Evolutionary conservation across 2,888 invertebrate species (phyloP).

Genomic region (Brachypterus glaber): DNA sequence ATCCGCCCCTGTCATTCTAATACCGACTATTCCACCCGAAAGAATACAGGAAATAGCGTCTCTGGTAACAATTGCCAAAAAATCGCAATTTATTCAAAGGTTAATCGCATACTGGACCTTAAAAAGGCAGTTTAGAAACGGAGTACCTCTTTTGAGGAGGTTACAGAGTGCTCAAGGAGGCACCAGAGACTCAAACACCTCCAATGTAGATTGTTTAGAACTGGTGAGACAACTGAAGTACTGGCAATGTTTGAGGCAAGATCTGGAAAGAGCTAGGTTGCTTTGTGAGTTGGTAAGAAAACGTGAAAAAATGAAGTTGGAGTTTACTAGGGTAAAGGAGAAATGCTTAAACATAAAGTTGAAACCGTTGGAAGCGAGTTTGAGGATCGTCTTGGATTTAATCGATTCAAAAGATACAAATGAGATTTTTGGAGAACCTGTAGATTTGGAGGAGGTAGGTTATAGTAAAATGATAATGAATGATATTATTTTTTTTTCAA

Average conservation of each 20-base stretch:
- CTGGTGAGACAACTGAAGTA: slow-evolving; percentile 81
- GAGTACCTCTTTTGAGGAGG: slow-evolving; percentile 84
- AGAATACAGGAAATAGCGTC: slow-evolving; percentile 79
- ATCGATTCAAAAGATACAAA: slow-evolving; percentile 71
- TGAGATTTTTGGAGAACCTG: slow-evolving; percentile 88
- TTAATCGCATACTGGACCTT: slow-evolving; percentile 95
- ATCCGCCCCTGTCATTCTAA: slow-evolving; percentile 82
- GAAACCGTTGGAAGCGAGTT: slow-evolving; percentile 70
- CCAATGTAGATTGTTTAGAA: slow-evolving; percentile 54
- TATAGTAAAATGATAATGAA: slow-evolving; percentile 10
- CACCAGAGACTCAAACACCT: slow-evolving; percentile 32
- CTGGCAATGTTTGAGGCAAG: slow-evolving; percentile 88
- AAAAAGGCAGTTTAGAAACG: slow-evolving; percentile 89
- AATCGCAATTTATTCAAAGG: slow-evolving; percentile 77
- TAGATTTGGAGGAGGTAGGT: slow-evolving; percentile 67
- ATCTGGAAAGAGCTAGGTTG: slow-evolving; percentile 82
- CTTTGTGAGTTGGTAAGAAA: slow-evolving; percentile 92
- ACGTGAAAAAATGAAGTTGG: slow-evolving; percentile 88
- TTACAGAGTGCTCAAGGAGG: slow-evolving; percentile 54
- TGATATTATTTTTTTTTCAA: slow-evolving; percentile 7
- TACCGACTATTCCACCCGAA: slow-evolving; percentile 86
- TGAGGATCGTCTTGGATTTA: slow-evolving; percentile 66
- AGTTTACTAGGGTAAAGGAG: slow-evolving; percentile 70
- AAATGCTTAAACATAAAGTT: slow-evolving; percentile 72
- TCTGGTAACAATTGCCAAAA: slow-evolving; percentile 61